Percentiles rank a stretch among this genome's conserved stretches.
Evolutionary conservation across 2,113 vertebrate genomes (phyloP).

Genomic region (Myiagra hebetior): DNA sequence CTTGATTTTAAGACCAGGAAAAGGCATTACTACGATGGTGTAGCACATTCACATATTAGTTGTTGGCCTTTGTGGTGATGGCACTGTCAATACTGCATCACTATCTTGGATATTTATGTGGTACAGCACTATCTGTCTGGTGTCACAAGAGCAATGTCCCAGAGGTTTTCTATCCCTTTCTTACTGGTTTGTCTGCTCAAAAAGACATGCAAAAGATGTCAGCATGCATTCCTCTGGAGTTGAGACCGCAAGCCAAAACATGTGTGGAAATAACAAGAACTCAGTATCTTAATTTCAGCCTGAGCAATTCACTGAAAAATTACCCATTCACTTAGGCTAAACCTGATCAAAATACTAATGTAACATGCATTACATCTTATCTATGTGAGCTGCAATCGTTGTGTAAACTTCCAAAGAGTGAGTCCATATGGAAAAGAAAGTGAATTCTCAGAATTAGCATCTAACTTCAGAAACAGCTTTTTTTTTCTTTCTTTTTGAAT

Average conservation of each 20-base stretch:
- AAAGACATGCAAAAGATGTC: neutral
- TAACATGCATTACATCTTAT: neutral
- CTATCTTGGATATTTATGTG: neutral
- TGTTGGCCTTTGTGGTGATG: neutral
- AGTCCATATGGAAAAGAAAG: neutral
- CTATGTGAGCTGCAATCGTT: neutral
- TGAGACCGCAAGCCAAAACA: neutral
- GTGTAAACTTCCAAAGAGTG: neutral
- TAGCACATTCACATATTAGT: neutral
- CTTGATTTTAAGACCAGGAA: too few relatives aligned
- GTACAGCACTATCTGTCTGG: neutral
- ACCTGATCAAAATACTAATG: neutral
- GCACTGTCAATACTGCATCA: accelerated
- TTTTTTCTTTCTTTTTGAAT: neutral
- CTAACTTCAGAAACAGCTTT: neutral
- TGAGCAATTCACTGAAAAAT: neutral
- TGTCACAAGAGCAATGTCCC: neutral
- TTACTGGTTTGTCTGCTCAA: neutral
- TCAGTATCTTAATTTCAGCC: neutral
- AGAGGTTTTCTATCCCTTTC: neutral
- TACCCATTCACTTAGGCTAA: neutral
- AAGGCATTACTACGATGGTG: neutral
- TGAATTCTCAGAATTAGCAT: neutral
- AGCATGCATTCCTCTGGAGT: neutral
- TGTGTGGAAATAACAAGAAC: neutral